These are phyloP conservation scores for Tiaroga cobitis DNA, from an alignment of 2,797 vertebrate genomes.

Conservation along the genomic window DNA sequence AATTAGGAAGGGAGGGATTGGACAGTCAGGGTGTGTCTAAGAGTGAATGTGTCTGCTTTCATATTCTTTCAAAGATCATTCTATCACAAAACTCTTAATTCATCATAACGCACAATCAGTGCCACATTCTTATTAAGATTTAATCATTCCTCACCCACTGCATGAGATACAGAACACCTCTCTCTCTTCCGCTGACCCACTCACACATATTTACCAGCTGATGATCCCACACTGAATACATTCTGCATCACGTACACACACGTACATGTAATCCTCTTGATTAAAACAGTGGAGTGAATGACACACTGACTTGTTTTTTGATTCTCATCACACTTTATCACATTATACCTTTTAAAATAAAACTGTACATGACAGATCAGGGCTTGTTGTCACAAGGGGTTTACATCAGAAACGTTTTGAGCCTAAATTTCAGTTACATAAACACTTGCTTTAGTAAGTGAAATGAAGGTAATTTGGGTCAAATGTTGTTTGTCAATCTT, in stretches of 20 bases:
- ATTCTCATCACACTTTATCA: not conserved
- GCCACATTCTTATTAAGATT: not conserved
- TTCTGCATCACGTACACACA: constrained; percentile 3
- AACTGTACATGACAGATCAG: not conserved
- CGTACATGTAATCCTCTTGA: constrained; percentile 21
- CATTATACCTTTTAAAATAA: not conserved
- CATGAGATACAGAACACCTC: not conserved
- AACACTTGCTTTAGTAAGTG: not conserved
- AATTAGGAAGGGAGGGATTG: constrained; percentile 10
- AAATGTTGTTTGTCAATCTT: too few species aligned
- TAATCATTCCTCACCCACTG: not conserved
- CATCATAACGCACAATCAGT: not conserved
- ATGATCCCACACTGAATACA: constrained; percentile 12
- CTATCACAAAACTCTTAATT: constrained; percentile 69
- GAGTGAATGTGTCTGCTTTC: not conserved
- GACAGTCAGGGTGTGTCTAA: not conserved
- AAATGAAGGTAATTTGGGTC: too few species aligned
- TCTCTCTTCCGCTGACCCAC: not conserved
- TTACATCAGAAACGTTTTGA: not conserved
- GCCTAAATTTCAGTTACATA: not conserved
- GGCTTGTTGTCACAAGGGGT: not conserved
- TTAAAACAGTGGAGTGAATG: constrained; percentile 14
- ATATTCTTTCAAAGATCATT: not conserved
- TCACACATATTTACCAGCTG: constrained; percentile 8
- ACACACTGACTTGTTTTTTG: not conserved